A percentile compares a stretch with the other conserved stretches of the same genome.
These are phyloP conservation scores for Drosophila dunni DNA, from an alignment of 1,140 invertebrate genomes.

Conservation along the genomic window DNA sequence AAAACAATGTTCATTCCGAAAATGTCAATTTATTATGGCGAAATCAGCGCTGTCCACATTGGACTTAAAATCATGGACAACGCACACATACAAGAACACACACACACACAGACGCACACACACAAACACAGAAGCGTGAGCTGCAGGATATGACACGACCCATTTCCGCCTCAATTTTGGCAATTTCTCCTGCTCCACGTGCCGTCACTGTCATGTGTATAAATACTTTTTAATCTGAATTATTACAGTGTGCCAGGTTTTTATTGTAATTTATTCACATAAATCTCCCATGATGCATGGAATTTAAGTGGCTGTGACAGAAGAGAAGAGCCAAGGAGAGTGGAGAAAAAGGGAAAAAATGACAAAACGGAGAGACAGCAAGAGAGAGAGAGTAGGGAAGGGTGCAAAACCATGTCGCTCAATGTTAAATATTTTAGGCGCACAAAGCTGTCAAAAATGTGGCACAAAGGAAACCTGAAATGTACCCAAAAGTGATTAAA, in stretches of 20 bases:
- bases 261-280: conserved; percentile 78
- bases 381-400: neutral
- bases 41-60: conserved; percentile 60
- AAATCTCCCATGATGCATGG: conserved; percentile 75
- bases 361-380: neutral
- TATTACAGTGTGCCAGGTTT: conserved; percentile 64
- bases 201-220: conserved; percentile 61
- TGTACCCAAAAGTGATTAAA: conserved; percentile 19
- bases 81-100: too few relatives aligned
- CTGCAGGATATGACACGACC: conserved; percentile 41
- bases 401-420: conserved; percentile 5
- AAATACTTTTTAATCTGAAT: conserved; percentile 80
- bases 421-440: conserved; percentile 28
- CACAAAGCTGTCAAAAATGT: conserved; percentile 33
- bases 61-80: conserved; percentile 7
- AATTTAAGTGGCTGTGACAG: conserved; percentile 74
- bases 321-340: conserved; percentile 36
- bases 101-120: conserved; percentile 34
- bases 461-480: neutral
- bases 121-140: conserved; percentile 49
- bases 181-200: neutral
- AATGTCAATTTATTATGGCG: conserved; percentile 74
- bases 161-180: conserved; percentile 7
- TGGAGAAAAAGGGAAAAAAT: neutral
- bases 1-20: conserved; percentile 55